Evolutionary conservation across 2,797 vertebrate genomes (phyloP).

Genomic region (Rhynchotus rufescens): DNA sequence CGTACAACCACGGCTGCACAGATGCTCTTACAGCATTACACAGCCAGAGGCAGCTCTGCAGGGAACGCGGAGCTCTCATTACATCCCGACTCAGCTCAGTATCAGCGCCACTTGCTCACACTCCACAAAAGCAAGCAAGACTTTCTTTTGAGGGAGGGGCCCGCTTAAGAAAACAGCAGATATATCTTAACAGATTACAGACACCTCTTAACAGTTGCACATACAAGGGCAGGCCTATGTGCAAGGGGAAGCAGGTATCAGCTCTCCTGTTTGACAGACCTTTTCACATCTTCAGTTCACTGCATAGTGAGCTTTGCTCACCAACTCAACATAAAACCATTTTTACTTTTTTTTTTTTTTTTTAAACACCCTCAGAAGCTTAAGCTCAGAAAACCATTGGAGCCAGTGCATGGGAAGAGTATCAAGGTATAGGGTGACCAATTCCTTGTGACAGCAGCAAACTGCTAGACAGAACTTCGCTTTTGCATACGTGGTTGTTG

Average conservation of each 20-base stretch:
- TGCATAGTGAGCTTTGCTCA: background rate
- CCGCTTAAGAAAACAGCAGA: background rate
- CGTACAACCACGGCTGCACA: fast-evolving
- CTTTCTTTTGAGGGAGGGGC: background rate
- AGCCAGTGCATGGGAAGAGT: fast-evolving
- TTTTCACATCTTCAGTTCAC: background rate
- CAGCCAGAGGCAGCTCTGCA: fast-evolving
- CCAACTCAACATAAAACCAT: background rate
- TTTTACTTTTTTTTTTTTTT: background rate
- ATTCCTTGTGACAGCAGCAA: background rate
- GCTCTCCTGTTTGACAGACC: background rate
- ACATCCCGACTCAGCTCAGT: background rate
- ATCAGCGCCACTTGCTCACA: fast-evolving
- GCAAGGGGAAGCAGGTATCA: background rate
- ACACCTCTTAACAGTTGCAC: background rate
- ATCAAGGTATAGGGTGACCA: background rate
- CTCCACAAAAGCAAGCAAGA: background rate
- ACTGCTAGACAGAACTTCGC: background rate
- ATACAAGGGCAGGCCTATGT: too few species aligned
- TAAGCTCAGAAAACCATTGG: background rate
- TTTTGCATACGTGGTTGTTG: too few species aligned
- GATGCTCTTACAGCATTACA: background rate
- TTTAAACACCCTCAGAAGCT: background rate
- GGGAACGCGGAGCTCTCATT: background rate
- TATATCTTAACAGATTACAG: background rate